Conservation (phyloP, 2,797 vertebrate species). For the Dicrostonyx torquatus region DNA sequence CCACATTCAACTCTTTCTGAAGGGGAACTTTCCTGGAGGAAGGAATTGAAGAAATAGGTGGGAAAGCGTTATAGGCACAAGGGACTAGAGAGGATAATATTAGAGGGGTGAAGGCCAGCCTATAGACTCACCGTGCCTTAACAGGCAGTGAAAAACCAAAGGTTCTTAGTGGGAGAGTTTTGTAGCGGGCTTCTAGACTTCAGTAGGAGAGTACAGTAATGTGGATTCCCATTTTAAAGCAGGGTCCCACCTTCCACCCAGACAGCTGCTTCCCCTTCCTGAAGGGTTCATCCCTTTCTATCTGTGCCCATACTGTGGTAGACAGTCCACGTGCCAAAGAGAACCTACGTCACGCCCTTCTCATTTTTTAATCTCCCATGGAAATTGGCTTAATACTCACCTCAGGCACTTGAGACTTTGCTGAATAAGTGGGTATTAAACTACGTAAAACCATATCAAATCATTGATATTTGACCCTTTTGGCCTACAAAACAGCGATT, state of each 20-base stretch:
- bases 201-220: background rate
- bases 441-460: background rate
- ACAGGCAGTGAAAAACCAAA: background rate
- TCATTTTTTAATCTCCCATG: background rate
- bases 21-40: background rate
- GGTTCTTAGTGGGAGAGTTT: background rate
- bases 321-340: background rate
- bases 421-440: background rate
- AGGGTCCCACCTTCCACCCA: background rate
- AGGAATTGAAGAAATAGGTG: background rate
- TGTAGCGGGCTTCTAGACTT: background rate
- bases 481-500: slow-evolving; percentile 9
- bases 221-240: background rate
- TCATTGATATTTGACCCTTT: background rate
- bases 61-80: background rate
- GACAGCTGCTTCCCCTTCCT: background rate
- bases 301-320: background rate
- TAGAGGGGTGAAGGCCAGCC: background rate
- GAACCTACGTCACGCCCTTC: background rate
- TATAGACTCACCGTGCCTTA: background rate
- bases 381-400: background rate
- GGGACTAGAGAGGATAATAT: background rate
- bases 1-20: background rate
- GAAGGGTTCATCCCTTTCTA: background rate
- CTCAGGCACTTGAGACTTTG: background rate